Evolutionary conservation across 1,140 invertebrate genomes (phyloP).

Genomic region (Hyposmocoma kahamanoa): DNA sequence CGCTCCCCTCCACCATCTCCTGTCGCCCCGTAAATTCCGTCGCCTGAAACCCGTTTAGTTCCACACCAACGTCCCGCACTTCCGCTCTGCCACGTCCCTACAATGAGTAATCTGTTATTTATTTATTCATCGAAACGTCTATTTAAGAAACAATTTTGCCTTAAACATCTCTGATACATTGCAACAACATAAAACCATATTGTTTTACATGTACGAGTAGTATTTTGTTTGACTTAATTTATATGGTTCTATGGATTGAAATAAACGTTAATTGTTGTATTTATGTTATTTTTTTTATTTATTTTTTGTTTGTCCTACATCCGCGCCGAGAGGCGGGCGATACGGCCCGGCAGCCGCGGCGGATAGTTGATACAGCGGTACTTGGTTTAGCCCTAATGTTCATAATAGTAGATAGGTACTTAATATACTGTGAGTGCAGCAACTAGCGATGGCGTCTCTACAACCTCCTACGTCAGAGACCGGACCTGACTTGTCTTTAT

Average conservation of each 20-base stretch:
- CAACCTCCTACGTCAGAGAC: too few relatives aligned
- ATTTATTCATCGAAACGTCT: slow-evolving; percentile 9
- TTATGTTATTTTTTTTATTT: slow-evolving; percentile 50
- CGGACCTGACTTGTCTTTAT: too few relatives aligned
- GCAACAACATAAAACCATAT: slow-evolving; percentile 63
- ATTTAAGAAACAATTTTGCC: slow-evolving; percentile 6
- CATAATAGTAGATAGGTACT: too few relatives aligned
- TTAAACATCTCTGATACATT: slow-evolving; percentile 23
- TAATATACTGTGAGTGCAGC: too few relatives aligned
- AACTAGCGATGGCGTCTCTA: too few relatives aligned
- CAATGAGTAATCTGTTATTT: slow-evolving; percentile 29
- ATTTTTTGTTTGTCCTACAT: too few relatives aligned
- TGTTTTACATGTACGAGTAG: slow-evolving; percentile 58
- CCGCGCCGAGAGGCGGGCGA: too few relatives aligned
- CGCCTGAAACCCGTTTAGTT: not conserved
- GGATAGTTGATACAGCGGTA: too few relatives aligned
- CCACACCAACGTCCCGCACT: slow-evolving; percentile 10
- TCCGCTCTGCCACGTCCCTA: slow-evolving; percentile 3
- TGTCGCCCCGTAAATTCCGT: slow-evolving; percentile 2
- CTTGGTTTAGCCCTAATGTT: too few relatives aligned
- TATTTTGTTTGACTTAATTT: slow-evolving; percentile 64
- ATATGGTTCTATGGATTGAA: slow-evolving; percentile 70
- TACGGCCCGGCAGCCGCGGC: too few relatives aligned
- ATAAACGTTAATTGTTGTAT: slow-evolving; percentile 71
- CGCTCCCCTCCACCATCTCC: slow-evolving; percentile 8